phyloP scores from a whole-genome alignment of 2,797 vertebrate genomes.

The Centropyge bicolor region DNA sequence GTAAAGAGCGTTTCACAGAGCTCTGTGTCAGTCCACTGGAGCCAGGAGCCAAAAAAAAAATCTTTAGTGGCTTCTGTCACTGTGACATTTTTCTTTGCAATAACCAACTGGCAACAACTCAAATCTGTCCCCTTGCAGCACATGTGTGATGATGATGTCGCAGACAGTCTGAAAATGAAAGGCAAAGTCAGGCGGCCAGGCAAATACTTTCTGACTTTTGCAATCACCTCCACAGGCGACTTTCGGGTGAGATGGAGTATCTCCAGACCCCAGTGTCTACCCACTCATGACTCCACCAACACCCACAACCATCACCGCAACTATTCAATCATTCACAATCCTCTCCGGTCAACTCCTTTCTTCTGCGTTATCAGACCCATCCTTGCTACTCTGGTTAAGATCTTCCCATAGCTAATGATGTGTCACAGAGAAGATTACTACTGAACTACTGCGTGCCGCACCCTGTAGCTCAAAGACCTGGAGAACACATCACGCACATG shows the following conservation, averaged over 20 bases:
- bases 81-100: constrained; percentile 18
- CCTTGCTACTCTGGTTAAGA: constrained; percentile 66
- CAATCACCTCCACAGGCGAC: constrained; percentile 47
- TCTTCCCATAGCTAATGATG: constrained; percentile 81
- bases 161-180: constrained; percentile 50
- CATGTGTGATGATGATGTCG: constrained; percentile 33
- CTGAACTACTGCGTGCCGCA: constrained; percentile 70
- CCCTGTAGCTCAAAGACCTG: constrained; percentile 63
- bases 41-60: constrained; percentile 1
- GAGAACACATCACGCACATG: constrained; percentile 56
- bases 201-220: constrained; percentile 27
- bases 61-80: background rate
- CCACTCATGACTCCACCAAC: constrained; percentile 72
- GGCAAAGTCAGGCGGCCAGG: constrained; percentile 13
- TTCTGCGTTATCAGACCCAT: constrained; percentile 70
- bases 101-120: constrained; percentile 16
- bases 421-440: constrained; percentile 77
- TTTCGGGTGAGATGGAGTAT: constrained; percentile 50
- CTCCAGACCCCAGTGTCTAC: constrained; percentile 60
- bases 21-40: background rate
- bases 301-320: constrained; percentile 70
- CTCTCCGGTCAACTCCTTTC: constrained; percentile 64
- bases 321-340: constrained; percentile 72
- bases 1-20: background rate
- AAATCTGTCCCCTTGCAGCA: constrained; percentile 2